Evolutionary conservation across 1,140 invertebrate genomes (phyloP), one percentile per base, ranked within the genome.

Genomic region (Oedothorax gibbosus): DNA sequence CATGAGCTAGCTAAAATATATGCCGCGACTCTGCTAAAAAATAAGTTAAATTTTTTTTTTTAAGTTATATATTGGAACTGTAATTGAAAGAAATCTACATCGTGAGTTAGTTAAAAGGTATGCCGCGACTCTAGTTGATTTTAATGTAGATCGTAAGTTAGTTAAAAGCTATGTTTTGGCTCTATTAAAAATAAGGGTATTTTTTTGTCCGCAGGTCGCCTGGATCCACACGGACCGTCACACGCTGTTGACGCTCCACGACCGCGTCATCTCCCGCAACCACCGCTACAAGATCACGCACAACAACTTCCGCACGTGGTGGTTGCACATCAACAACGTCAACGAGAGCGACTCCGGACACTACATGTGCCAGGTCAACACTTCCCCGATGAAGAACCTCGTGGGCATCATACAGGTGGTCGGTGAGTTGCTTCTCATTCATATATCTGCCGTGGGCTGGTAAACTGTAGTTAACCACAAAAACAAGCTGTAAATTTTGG

Each of bases 221-320:
- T 97, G 95, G 95, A 90, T 97, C 88, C 92, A 95, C 86, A 95
- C 96, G 65, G 95, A 96, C 90, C 96, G 95, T 76, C 96, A 97
- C 91, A 96, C 95, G n/a, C 96, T 97, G 88, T 90, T 97, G 87
- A 95, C 95, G 82, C 95, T 97, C 85, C 95, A 96, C 75, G 94
- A 93, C 86, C 95, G 95, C 89, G 95, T 97, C 64, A 96, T 97
- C 86, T 96, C 95, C 9, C 96, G 96, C 90, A 97, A 96, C 89
- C 94, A 94, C 88, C 92, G 96, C 18, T 87, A 88, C 12, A 88
- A 87, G n/a, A 95, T 97, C n/a, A 95, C 95, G 1, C 95, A 97
- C 90, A 96, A 96, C 90, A 95, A 96, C 86, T 66, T 85, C 53
- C 96, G 96, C 91, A 97, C 96, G n/a, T 98, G 96, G 96, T 90